These are phyloP conservation scores for Dryobota labecula DNA, from an alignment of 2,888 invertebrate species.

Conservation along the genomic window DNA sequence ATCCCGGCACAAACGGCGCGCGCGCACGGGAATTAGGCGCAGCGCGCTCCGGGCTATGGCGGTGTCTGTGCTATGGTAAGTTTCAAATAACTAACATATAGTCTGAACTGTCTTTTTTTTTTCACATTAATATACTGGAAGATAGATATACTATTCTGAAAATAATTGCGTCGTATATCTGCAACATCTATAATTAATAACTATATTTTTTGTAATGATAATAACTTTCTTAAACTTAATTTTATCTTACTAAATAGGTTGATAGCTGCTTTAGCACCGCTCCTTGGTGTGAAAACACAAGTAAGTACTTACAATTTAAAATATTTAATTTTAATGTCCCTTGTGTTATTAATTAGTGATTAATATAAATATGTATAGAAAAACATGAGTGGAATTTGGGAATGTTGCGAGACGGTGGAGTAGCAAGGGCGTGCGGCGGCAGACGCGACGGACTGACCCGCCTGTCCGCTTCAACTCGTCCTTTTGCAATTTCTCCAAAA, in stretches of 20 bases:
- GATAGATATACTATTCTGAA: not conserved
- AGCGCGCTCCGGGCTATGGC: slow-evolving; percentile 89
- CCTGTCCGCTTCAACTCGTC: slow-evolving; percentile 81
- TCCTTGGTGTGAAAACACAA: slow-evolving; percentile 82
- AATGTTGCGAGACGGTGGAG: slow-evolving; percentile 69
- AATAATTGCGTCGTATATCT: not conserved
- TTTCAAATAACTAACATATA: slow-evolving; percentile 31
- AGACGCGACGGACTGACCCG: slow-evolving; percentile 76
- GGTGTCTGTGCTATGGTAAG: slow-evolving; percentile 88
- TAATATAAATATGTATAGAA: slow-evolving; percentile 58
- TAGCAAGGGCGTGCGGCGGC: slow-evolving; percentile 61
- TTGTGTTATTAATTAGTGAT: slow-evolving; percentile 28
- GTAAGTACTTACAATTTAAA: slow-evolving; percentile 68
- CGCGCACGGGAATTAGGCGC: slow-evolving; percentile 89
- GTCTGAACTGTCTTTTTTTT: slow-evolving; percentile 4
- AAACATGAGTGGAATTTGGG: slow-evolving; percentile 76
- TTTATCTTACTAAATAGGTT: slow-evolving; percentile 75
- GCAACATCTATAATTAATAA: slow-evolving; percentile 10
- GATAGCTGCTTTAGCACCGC: slow-evolving; percentile 82
- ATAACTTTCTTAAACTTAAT: slow-evolving; percentile 42
- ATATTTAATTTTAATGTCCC: slow-evolving; percentile 7
- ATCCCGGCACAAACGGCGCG: slow-evolving; percentile 89
- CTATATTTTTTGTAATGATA: slow-evolving; percentile 17
- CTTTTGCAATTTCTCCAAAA: slow-evolving; percentile 87
- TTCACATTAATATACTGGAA: not conserved